Evolutionary conservation across 1,140 invertebrate genomes (phyloP).

Genomic region (Mylabris phalerata): DNA sequence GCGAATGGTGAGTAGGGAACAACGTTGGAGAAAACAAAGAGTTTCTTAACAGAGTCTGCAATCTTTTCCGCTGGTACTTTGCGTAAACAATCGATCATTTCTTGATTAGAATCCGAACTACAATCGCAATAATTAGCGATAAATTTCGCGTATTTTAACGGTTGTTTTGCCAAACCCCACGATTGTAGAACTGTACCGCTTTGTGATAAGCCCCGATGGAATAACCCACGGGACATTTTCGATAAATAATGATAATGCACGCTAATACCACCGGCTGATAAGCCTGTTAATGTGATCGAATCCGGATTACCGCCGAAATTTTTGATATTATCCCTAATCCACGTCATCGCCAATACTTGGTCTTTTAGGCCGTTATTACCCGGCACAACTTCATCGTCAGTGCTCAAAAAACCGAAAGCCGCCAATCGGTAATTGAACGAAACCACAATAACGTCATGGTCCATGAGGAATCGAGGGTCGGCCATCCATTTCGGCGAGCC

Average conservation of each 20-base stretch:
- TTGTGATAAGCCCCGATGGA: constrained; percentile 65
- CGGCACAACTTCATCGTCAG: constrained; percentile 47
- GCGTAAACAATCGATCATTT: constrained; percentile 66
- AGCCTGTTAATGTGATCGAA: constrained; percentile 46
- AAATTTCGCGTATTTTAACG: constrained; percentile 58
- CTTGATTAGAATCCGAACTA: constrained; percentile 46
- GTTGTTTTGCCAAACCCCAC: constrained; percentile 63
- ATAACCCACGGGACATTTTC: constrained; percentile 46
- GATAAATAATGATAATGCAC: constrained; percentile 56
- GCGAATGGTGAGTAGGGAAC: constrained; percentile 36
- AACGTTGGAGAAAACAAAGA: constrained; percentile 17
- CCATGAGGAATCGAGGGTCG: constrained; percentile 51
- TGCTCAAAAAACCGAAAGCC: constrained; percentile 53
- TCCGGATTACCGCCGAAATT: constrained; percentile 49
- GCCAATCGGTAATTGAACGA: constrained; percentile 60
- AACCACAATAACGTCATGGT: constrained; percentile 53
- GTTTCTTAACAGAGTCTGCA: not conserved
- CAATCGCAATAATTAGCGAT: constrained; percentile 64
- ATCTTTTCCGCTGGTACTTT: constrained; percentile 6
- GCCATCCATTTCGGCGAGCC: constrained; percentile 46
- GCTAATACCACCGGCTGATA: constrained; percentile 49
- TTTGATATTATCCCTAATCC: constrained; percentile 52
- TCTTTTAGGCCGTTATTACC: constrained; percentile 59
- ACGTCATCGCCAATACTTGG: constrained; percentile 52
- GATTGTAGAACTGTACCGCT: constrained; percentile 67